Evolutionary conservation across 1,140 invertebrate species (phyloP), one percentile per base, ranked within the genome.

Genomic region (Eulimnadia texana): DNA sequence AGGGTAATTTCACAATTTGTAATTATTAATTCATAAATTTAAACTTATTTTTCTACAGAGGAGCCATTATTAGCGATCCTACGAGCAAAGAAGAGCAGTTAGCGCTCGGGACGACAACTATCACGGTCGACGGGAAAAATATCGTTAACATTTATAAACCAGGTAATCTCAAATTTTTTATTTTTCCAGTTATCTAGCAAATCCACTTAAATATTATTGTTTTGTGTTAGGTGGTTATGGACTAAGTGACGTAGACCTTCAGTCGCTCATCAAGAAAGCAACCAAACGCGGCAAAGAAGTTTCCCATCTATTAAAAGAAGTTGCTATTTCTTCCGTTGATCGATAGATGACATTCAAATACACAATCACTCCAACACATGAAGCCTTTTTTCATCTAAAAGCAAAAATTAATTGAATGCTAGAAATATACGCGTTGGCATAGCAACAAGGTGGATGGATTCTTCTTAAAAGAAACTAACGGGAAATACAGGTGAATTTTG

Each of bases 1-100:
- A 64, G 74, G 83, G 82, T 84, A 72, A 76, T 75, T 78, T 19
- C 55, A 19, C 13, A n/a, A 42, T 22, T 50, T 3, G 19, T 19
- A 20, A n/a, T 28, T 24, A 25, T 23, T 13, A 29, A 25, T 27
- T n/a, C 22, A 11, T 20, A 3, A 22, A 25, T 16, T 56, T 29
- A 10, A 19, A 1, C 20, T 28, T 13, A 2, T 22, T 57, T 33
- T 33, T 57, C 3, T 19, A n/a, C 20, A 57, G 55, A 22, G 55
- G 55, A 10, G 29, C 29, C 19, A 19, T 57, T 10, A 57, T 74
- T 58, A 68, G 70, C 24, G 73, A 75, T 60, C 73, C 72, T 2
- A 73, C 72, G 29, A 60, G 65, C 24, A 70, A 74, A 60, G 73
- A 75, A 58, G 72, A 75, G 60, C 60, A 59, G 16, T 62, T 74